Percentiles rank a stretch among this genome's conserved stretches.
phyloP scores from a whole-genome alignment of 2,113 vertebrate genomes.

The Recurvirostra avosetta region DNA sequence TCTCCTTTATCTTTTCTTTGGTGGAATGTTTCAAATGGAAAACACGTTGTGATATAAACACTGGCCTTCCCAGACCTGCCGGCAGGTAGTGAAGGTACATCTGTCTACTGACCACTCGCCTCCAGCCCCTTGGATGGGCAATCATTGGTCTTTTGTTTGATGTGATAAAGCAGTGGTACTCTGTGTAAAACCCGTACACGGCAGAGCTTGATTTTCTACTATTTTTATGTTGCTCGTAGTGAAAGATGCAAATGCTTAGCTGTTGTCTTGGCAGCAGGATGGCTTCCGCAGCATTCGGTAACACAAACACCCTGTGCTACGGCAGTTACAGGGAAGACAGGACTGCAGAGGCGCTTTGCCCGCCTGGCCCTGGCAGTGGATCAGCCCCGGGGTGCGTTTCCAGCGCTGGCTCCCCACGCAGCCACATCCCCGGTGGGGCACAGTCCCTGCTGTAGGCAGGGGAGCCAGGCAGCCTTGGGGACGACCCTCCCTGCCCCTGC shows the following conservation, averaged over 20 bases:
- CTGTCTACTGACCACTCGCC: too few relatives aligned
- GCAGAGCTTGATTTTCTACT: neutral
- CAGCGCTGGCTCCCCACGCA: neutral
- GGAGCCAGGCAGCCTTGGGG: neutral
- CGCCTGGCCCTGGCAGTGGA: neutral
- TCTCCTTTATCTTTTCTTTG: neutral
- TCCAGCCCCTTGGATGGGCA: neutral
- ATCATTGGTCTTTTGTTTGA: neutral
- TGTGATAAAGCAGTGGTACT: neutral
- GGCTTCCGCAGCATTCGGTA: neutral
- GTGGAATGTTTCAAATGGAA: neutral
- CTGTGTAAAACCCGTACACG: fast-evolving
- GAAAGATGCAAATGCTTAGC: neutral
- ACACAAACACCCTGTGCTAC: too few relatives aligned
- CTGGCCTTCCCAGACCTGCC: neutral
- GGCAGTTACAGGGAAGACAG: neutral
- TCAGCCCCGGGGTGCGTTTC: neutral
- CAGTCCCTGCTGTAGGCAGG: neutral
- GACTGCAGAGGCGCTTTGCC: neutral
- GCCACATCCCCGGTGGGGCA: neutral
- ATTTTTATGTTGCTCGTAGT: neutral
- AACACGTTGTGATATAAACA: neutral
- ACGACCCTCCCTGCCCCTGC: neutral
- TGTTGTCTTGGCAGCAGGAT: neutral
- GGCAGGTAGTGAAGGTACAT: neutral